Evolutionary conservation across 2,113 vertebrate species (phyloP), one percentile per base, ranked within the genome.

Genomic region (Anthoscopus minutus): DNA sequence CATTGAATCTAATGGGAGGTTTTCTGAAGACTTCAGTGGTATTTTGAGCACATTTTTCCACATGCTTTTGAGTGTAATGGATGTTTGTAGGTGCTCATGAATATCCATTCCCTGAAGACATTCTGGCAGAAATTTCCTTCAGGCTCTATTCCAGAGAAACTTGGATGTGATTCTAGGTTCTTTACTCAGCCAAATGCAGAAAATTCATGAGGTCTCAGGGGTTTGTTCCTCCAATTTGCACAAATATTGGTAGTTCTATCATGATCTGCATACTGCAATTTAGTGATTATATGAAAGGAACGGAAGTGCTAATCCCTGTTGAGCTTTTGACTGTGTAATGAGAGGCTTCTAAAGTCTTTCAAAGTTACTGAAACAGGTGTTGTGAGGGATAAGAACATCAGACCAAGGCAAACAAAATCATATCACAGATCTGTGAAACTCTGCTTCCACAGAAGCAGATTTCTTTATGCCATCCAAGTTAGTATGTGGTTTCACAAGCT

Each of bases 311-410:
- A 96, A 93, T 95, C 93, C 80, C 72, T 13, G 37, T 15, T 94
- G 89, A 96, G 47, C 64, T 4, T 0, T 76, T 84, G 87, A 83
- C 85, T 95, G 60, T 86, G 85, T 83, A 95, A 95, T 81, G 71
- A 93, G 79, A 88, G 19, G 44, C 53, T 88, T 94, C 80, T 93
- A 35, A 93, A 93, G 22, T 79, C 51, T 78, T 95, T 95, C 56
- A 69, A 70, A 95, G 82, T 86, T 95, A 93, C 79, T 86, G 86
- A 86, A 96, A 86, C 94, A 94, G 88, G 90, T 96, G 94, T 78
- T 94, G 64, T 67, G 45, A 95, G 22, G 95, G 88, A 95, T 97
- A 96, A 94, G 88, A 78, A 92, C 56, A 92, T 86, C 79, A 92
- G 40, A 94, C 28, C 65, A 67, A 71, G 70, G 71, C 22, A 70